These are phyloP conservation scores for Cryptus viduatorius DNA, from an alignment of 2,888 invertebrate genomes.

Conservation along the genomic window DNA sequence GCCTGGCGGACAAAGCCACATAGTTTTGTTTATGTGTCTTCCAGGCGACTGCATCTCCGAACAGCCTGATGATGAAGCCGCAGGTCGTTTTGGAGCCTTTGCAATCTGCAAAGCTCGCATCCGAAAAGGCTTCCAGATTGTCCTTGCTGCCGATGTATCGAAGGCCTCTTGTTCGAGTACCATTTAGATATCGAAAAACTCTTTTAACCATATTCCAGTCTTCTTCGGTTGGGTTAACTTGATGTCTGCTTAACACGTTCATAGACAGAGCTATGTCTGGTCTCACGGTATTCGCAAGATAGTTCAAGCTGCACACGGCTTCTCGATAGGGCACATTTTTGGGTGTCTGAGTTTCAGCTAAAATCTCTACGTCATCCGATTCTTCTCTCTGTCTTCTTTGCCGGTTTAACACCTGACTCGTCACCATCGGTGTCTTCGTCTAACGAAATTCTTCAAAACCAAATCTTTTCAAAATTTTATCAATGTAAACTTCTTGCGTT, in stretches of 20 bases:
- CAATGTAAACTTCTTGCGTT: constrained; percentile 47
- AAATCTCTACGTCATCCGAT: not conserved
- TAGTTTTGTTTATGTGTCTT: constrained; percentile 56
- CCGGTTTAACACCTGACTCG: constrained; percentile 52
- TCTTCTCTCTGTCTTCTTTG: constrained; percentile 51
- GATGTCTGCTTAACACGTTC: constrained; percentile 59
- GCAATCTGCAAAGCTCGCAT: constrained; percentile 54
- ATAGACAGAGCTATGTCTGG: constrained; percentile 59
- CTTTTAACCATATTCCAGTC: constrained; percentile 62
- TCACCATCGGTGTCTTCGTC: constrained; percentile 60
- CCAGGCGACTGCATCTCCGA: constrained; percentile 53
- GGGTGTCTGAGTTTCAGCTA: constrained; percentile 22
- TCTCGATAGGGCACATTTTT: constrained; percentile 65
- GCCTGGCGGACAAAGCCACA: constrained; percentile 64
- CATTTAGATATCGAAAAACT: constrained; percentile 56
- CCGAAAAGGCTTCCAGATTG: not conserved
- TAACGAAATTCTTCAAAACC: constrained; percentile 50
- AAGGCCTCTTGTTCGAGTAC: constrained; percentile 36
- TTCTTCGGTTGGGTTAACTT: constrained; percentile 45
- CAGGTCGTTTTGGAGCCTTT: constrained; percentile 54
- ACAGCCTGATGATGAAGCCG: constrained; percentile 53
- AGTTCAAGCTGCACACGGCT: constrained; percentile 71
- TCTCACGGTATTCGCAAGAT: constrained; percentile 63
- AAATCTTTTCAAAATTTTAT: constrained; percentile 51
- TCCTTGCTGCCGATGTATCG: not conserved